Evolutionary conservation across 2,797 vertebrate genomes (phyloP).

Genomic region (Arctocebus calabarensis): DNA sequence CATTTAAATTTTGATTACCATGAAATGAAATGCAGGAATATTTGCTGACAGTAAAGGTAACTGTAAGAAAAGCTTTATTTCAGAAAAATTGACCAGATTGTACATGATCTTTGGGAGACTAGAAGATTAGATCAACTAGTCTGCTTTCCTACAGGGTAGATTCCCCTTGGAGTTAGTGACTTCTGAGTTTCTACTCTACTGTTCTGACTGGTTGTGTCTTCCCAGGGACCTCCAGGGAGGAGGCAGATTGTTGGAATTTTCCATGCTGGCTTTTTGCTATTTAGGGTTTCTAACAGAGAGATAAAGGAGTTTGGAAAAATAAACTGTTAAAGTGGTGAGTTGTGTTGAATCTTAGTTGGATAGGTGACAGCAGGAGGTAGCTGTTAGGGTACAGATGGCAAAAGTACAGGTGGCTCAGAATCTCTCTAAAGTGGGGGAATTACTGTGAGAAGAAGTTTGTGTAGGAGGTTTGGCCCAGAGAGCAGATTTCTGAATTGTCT

Average conservation of each 20-base stretch:
- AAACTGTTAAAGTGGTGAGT: background rate
- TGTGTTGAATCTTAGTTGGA: background rate
- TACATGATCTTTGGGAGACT: background rate
- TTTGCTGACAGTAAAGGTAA: background rate
- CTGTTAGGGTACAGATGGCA: background rate
- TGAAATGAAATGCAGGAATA: background rate
- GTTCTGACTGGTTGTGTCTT: background rate
- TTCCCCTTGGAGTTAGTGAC: background rate
- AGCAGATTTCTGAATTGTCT: background rate
- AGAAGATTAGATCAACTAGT: background rate
- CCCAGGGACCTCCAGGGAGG: background rate
- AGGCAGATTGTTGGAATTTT: background rate
- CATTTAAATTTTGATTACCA: background rate
- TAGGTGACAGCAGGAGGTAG: background rate
- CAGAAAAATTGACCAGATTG: background rate
- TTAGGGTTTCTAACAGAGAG: background rate
- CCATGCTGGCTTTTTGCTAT: background rate
- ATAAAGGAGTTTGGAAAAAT: background rate
- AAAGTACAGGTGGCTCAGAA: background rate
- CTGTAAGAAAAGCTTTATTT: background rate
- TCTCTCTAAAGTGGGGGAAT: background rate
- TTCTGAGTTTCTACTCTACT: background rate
- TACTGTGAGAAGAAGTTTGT: background rate
- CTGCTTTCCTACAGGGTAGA: background rate
- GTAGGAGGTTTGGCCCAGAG: background rate